phyloP scores from a whole-genome alignment of 2,888 invertebrate genomes.

The Drosophila austrosaltans region DNA sequence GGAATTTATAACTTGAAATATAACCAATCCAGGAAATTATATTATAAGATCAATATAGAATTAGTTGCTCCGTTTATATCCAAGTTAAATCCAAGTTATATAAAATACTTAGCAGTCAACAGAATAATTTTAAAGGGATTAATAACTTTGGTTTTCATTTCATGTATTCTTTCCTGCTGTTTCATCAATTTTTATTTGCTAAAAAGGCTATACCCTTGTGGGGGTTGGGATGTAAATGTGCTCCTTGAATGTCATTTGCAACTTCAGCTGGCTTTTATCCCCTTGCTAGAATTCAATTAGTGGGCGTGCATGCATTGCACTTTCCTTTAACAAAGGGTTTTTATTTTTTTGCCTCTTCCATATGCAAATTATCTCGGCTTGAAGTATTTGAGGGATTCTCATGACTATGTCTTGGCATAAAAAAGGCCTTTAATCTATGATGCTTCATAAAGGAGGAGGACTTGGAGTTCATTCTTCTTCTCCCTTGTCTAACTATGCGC shows the following conservation, averaged over 20 bases:
- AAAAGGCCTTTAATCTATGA: slow-evolving; percentile 42
- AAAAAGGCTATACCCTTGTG: not conserved
- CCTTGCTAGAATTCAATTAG: slow-evolving; percentile 61
- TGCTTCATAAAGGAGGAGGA: slow-evolving; percentile 18
- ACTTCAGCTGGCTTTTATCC: slow-evolving; percentile 47
- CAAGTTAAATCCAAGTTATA: too few relatives aligned
- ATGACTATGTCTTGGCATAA: slow-evolving; percentile 45
- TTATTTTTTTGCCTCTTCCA: not conserved
- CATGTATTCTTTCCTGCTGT: too few relatives aligned
- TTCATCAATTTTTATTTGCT: slow-evolving; percentile 1
- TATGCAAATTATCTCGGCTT: slow-evolving; percentile 11
- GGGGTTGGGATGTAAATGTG: slow-evolving; percentile 20
- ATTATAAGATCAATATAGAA: too few relatives aligned
- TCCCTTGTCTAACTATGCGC: not conserved
- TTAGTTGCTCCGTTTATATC: too few relatives aligned
- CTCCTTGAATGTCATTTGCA: slow-evolving; percentile 39
- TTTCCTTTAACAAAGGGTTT: slow-evolving; percentile 27
- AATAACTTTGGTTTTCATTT: too few relatives aligned
- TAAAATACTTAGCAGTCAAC: too few relatives aligned
- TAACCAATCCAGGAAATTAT: too few relatives aligned
- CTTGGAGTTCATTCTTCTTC: not conserved
- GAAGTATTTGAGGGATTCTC: slow-evolving; percentile 43
- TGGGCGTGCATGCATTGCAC: slow-evolving; percentile 37
- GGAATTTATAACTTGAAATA: too few relatives aligned
- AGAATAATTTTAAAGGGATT: too few relatives aligned